Conservation (phyloP, 2,888 invertebrate genomes). For the Tetranychus truncatus region DNA sequence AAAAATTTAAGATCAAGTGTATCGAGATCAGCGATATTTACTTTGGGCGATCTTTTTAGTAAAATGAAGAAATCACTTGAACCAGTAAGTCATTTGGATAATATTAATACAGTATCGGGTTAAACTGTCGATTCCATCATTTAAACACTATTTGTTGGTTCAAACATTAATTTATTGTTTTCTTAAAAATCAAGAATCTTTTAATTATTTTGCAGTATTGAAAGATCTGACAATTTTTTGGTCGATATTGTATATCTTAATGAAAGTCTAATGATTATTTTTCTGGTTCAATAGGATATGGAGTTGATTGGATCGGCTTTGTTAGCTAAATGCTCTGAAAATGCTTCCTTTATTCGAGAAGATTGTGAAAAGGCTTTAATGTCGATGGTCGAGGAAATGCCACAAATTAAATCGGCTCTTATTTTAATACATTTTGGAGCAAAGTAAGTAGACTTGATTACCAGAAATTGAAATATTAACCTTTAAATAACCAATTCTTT, state of each 20-base stretch:
- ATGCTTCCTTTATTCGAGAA: conserved; percentile 72
- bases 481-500: background rate
- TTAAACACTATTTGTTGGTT: too few species aligned
- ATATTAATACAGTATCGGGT: too few species aligned
- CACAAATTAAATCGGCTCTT: conserved; percentile 37
- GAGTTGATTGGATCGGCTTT: conserved; percentile 65
- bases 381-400: conserved; percentile 56
- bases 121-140: too few species aligned
- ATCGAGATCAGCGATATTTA: conserved; percentile 64
- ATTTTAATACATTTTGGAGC: conserved; percentile 34
- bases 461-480: background rate
- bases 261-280: background rate
- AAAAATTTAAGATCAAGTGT: conserved; percentile 82
- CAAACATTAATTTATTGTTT: too few species aligned
- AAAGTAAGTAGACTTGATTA: conserved; percentile 30
- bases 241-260: background rate
- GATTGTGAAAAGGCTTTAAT: conserved; percentile 68
- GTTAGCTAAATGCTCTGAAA: conserved; percentile 74
- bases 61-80: conserved; percentile 40
- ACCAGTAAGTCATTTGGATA: conserved; percentile 36
- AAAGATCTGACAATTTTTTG: too few species aligned
- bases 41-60: conserved; percentile 58
- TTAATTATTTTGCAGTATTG: background rate
- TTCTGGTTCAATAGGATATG: conserved; percentile 42
- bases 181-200: background rate